phyloP scores from a whole-genome alignment of 2,113 vertebrate genomes.

The Passer montanus region DNA sequence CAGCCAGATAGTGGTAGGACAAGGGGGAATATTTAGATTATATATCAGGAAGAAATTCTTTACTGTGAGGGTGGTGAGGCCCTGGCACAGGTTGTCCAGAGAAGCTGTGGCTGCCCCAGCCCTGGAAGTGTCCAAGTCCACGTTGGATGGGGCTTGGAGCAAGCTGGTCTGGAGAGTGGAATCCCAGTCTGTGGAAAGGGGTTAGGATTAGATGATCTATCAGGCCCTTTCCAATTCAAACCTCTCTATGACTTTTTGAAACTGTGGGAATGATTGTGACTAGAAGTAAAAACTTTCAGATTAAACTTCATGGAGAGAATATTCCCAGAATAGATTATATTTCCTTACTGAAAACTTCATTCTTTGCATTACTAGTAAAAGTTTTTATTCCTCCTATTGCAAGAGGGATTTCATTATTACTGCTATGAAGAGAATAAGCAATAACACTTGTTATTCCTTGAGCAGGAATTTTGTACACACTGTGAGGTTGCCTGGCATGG shows the following conservation, averaged over 20 bases:
- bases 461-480: background rate
- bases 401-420: background rate
- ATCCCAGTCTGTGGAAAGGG: background rate
- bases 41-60: background rate
- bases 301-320: background rate
- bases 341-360: background rate
- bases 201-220: background rate
- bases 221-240: background rate
- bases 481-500: background rate
- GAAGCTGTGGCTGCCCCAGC: background rate
- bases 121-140: background rate
- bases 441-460: background rate
- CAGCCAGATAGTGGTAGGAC: background rate
- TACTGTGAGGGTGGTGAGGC: background rate
- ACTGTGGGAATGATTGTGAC: background rate
- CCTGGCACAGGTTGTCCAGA: background rate
- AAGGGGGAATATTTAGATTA: background rate
- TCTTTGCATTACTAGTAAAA: background rate
- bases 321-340: background rate
- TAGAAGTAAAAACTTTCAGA: background rate
- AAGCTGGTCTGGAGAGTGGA: background rate
- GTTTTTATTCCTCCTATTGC: background rate
- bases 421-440: background rate
- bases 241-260: background rate
- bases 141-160: background rate